phyloP scores from a whole-genome alignment of 1,140 invertebrate genomes.

The Oreohelix idahoensis region DNA sequence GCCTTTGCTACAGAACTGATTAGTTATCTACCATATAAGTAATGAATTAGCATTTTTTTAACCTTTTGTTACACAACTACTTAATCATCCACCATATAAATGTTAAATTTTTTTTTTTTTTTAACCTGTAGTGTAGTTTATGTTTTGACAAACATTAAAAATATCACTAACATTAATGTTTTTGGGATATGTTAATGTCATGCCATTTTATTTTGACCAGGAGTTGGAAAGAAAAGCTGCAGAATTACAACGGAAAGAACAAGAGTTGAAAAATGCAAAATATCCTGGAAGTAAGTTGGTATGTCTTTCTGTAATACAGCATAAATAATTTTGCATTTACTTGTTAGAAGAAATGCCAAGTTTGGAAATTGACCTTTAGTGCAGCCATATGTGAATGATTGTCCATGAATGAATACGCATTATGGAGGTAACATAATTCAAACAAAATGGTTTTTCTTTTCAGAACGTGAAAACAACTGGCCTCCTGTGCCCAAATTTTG shows the following conservation, averaged over 20 bases:
- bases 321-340: background rate
- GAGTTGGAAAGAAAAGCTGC: constrained; percentile 91
- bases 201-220: constrained; percentile 41
- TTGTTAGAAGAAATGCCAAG: background rate
- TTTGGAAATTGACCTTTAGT: background rate
- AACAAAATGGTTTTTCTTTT: constrained; percentile 29
- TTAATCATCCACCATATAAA: too few species aligned
- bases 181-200: background rate
- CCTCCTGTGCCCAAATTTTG: constrained; percentile 95
- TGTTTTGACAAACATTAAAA: too few species aligned
- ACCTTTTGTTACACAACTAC: too few species aligned
- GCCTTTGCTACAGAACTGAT: too few species aligned
- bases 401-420: background rate
- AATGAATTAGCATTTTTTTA: too few species aligned
- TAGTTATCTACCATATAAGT: too few species aligned
- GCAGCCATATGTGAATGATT: background rate
- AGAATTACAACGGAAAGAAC: constrained; percentile 78
- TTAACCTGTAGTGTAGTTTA: too few species aligned
- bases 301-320: too few species aligned
- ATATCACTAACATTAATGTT: too few species aligned
- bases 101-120: too few species aligned
- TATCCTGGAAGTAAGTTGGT: constrained; percentile 76
- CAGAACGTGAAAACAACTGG: constrained; percentile 95
- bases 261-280: constrained; percentile 78
- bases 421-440: background rate